Evolutionary conservation across 2,888 invertebrate genomes (phyloP).

Genomic region (Hypomecis atomaria): DNA sequence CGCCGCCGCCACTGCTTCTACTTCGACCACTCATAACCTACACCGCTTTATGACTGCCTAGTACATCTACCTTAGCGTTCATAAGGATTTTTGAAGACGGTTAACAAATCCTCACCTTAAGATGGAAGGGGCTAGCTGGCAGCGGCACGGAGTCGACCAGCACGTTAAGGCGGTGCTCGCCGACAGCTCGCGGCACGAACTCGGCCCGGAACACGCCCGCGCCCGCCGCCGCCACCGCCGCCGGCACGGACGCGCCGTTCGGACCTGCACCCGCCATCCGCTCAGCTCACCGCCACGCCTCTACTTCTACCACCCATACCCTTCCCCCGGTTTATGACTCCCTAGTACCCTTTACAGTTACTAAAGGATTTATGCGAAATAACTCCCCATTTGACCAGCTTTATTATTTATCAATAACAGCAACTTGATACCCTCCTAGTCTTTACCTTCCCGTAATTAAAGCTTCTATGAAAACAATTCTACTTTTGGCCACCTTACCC

Average conservation of each 20-base stretch:
- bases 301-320: constrained; percentile 20
- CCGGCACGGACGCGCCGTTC: constrained; percentile 95
- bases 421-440: too few species aligned
- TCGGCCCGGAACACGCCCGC: constrained; percentile 94
- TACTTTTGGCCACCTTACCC: too few species aligned
- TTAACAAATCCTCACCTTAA: constrained; percentile 85
- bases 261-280: constrained; percentile 88
- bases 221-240: constrained; percentile 93
- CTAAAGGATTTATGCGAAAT: too few species aligned
- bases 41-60: constrained; percentile 21
- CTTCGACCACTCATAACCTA: constrained; percentile 18
- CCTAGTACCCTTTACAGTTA: constrained; percentile 10
- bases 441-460: too few species aligned
- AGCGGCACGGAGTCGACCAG: constrained; percentile 92
- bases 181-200: constrained; percentile 95
- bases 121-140: constrained; percentile 96
- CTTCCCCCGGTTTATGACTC: constrained; percentile 21
- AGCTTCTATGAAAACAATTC: too few species aligned
- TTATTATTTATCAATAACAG: too few species aligned
- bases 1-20: constrained; percentile 89
- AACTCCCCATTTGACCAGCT: not conserved
- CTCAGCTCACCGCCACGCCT: constrained; percentile 77
- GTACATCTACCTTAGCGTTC: too few species aligned
- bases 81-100: not conserved
- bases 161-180: constrained; percentile 95